Evolutionary conservation across 2,888 invertebrate species (phyloP).

Genomic region (Amphipyra berbera): DNA sequence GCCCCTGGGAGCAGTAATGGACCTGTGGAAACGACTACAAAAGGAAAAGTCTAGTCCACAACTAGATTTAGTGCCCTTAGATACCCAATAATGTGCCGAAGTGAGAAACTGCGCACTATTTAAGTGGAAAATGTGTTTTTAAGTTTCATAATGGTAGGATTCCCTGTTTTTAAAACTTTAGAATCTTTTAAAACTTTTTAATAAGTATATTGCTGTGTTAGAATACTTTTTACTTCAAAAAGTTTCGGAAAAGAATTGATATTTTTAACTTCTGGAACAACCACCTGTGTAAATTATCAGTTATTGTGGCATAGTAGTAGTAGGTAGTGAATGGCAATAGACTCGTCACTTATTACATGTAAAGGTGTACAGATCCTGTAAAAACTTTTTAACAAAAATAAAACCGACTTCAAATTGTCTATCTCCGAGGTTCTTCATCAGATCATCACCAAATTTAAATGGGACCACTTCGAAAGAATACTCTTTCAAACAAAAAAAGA

Average conservation of each 20-base stretch:
- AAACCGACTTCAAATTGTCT: no score
- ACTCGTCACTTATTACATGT: no score
- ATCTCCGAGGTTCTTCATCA: no score
- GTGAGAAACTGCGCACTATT: constrained; percentile 58
- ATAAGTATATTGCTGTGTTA: constrained; percentile 8
- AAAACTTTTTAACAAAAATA: no score
- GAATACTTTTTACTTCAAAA: neutral
- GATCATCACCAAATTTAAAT: no score
- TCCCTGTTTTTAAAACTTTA: neutral
- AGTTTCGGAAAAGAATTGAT: neutral
- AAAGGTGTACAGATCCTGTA: no score
- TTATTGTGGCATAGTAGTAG: no score
- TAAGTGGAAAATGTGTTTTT: constrained; percentile 50
- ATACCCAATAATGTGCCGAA: constrained; percentile 72
- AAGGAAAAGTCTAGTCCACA: constrained; percentile 79
- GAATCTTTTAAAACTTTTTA: constrained; percentile 19
- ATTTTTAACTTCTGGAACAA: neutral
- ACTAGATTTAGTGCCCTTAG: constrained; percentile 80
- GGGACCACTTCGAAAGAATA: no score
- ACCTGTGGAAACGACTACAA: constrained; percentile 78
- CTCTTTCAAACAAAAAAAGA: no score
- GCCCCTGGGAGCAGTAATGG: constrained; percentile 81
- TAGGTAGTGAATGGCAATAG: no score
- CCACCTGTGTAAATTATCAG: no score
- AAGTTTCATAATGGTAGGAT: constrained; percentile 37